Percentiles rank a stretch among this genome's conserved stretches.
Evolutionary conservation across 2,888 invertebrate genomes (phyloP).

Genomic region (Agrotis clavis): DNA sequence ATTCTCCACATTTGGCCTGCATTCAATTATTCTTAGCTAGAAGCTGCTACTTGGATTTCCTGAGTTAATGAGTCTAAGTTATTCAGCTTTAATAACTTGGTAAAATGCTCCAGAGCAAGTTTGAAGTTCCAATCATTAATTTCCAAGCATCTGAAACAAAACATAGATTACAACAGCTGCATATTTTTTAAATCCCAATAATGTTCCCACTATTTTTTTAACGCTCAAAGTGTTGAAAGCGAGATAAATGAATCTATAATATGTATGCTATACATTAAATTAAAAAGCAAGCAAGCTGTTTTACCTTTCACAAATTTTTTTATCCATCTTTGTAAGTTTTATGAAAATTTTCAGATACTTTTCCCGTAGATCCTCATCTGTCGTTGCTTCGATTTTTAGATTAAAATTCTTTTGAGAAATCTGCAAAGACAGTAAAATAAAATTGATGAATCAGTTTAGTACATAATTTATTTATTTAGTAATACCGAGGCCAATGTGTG

Average conservation of each 20-base stretch:
- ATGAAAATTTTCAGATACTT: conserved; percentile 78
- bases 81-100: conserved; percentile 76
- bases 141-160: conserved; percentile 91
- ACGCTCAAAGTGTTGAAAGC: too few species aligned
- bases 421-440: conserved; percentile 65
- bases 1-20: neutral
- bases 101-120: conserved; percentile 80
- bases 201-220: too few species aligned
- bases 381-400: conserved; percentile 77
- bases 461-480: too few species aligned
- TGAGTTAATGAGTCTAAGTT: conserved; percentile 69
- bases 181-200: neutral
- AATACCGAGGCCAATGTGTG: conserved; percentile 5
- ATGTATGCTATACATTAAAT: too few species aligned
- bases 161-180: conserved; percentile 9
- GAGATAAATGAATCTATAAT: too few species aligned
- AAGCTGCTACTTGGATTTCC: conserved; percentile 17
- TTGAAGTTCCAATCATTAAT: conserved; percentile 92
- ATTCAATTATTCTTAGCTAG: neutral
- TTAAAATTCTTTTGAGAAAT: conserved; percentile 71
- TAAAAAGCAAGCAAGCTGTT: neutral
- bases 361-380: conserved; percentile 78
- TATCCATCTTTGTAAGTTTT: conserved; percentile 78
- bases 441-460: neutral
- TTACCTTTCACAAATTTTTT: conserved; percentile 77